phyloP scores from a whole-genome alignment of 1,140 invertebrate genomes.

The Ditylenchus dipsaci region DNA sequence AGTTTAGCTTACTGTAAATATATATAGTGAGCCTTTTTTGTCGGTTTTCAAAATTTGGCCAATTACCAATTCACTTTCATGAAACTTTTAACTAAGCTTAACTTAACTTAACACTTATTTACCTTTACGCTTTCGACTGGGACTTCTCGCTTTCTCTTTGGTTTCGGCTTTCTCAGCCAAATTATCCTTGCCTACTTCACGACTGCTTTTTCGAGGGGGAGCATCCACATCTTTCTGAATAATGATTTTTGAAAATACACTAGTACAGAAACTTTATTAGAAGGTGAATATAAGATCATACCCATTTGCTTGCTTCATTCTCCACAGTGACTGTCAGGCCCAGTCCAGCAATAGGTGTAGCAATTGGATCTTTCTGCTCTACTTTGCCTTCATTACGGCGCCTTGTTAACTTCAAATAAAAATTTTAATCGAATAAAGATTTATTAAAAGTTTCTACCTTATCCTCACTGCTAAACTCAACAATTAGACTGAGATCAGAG shows the following conservation, averaged over 20 bases:
- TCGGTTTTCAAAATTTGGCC: no score
- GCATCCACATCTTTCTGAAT: neutral
- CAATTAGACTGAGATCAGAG: conserved; percentile 27
- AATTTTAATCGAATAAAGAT: neutral
- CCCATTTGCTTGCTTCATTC: neutral
- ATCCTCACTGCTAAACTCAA: conserved; percentile 39
- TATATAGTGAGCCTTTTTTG: no score
- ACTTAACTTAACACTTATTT: neutral
- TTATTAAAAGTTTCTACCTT: conserved; percentile 29
- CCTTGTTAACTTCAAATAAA: neutral
- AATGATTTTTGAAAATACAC: neutral
- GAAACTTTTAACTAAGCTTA: conserved; percentile 63
- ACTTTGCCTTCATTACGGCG: neutral
- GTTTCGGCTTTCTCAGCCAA: neutral
- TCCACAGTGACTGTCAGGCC: neutral
- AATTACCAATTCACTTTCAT: no score
- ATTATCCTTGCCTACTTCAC: neutral
- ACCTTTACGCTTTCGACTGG: conserved; percentile 26
- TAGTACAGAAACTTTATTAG: no score
- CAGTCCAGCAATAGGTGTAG: conserved; percentile 4
- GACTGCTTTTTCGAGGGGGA: neutral
- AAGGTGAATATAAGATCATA: conserved; percentile 6
- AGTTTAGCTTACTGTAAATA: no score
- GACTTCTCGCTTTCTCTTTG: neutral
- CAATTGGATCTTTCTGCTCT: conserved; percentile 9